Evolutionary conservation across 2,888 invertebrate species (phyloP).

Genomic region (Ethmia dodecea): DNA sequence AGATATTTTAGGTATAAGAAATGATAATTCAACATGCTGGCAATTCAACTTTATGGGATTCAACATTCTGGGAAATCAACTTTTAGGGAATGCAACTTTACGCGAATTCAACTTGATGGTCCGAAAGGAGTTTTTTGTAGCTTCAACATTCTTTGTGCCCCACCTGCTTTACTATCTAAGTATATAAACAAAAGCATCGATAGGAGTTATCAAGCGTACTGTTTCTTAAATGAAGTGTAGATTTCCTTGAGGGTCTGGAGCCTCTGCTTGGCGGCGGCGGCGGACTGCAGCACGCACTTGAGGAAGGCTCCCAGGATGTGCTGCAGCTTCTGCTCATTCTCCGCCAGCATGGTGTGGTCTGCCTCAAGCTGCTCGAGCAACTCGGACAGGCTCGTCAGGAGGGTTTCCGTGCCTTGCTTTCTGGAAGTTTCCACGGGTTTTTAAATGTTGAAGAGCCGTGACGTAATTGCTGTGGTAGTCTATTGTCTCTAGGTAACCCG

Average conservation of each 20-base stretch:
- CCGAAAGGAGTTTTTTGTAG: background rate
- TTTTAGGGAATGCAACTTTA: background rate
- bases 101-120: background rate
- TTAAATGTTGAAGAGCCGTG: no score
- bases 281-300: constrained; percentile 56
- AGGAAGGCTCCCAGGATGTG: constrained; percentile 46
- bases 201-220: constrained; percentile 32
- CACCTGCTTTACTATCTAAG: background rate
- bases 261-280: constrained; percentile 48
- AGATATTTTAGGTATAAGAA: no score
- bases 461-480: no score
- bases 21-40: background rate
- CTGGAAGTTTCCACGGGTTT: no score
- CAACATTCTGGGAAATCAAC: no score
- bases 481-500: no score
- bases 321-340: constrained; percentile 59
- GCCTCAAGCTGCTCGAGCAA: constrained; percentile 43
- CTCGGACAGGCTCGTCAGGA: constrained; percentile 44
- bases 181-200: background rate
- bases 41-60: background rate
- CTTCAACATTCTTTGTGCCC: background rate
- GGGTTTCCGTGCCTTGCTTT: no score
- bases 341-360: constrained; percentile 51
- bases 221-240: constrained; percentile 42
- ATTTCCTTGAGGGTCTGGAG: constrained; percentile 49